Evolutionary conservation across 2,888 invertebrate genomes (phyloP).

Genomic region (Melanophora roralis): DNA sequence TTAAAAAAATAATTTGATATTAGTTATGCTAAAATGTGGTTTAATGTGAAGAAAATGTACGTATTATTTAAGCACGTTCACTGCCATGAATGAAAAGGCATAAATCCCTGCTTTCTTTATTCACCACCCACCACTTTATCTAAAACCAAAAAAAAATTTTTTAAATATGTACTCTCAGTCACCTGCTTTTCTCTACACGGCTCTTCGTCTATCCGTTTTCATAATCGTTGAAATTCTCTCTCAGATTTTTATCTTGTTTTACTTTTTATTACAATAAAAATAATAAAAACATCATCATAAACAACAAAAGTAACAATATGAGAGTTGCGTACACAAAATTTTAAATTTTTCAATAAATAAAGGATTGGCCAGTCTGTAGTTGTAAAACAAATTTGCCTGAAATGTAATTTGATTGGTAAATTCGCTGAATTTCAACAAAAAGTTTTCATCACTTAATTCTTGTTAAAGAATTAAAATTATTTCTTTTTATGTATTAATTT

Average conservation of each 20-base stretch:
- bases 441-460: too few relatives aligned
- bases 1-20: too few relatives aligned
- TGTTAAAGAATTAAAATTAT: too few relatives aligned
- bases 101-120: slow-evolving; percentile 58
- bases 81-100: slow-evolving; percentile 75
- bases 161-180: slow-evolving; percentile 25
- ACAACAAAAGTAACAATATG: slow-evolving; percentile 9
- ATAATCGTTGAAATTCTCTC: background rate
- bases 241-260: background rate
- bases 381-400: too few relatives aligned
- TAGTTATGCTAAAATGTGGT: too few relatives aligned
- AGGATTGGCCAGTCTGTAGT: slow-evolving; percentile 34
- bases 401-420: too few relatives aligned
- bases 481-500: too few relatives aligned
- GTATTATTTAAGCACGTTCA: too few relatives aligned
- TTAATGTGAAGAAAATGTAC: too few relatives aligned
- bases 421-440: too few relatives aligned
- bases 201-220: background rate
- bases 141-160: too few relatives aligned
- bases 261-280: slow-evolving; percentile 11
- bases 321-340: slow-evolving; percentile 31
- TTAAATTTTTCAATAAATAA: slow-evolving; percentile 50
- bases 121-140: background rate
- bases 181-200: slow-evolving; percentile 22
- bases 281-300: background rate